These are phyloP conservation scores for Tragelaphus eurycerus DNA, from an alignment of 2,797 vertebrate genomes.

Conservation along the genomic window DNA sequence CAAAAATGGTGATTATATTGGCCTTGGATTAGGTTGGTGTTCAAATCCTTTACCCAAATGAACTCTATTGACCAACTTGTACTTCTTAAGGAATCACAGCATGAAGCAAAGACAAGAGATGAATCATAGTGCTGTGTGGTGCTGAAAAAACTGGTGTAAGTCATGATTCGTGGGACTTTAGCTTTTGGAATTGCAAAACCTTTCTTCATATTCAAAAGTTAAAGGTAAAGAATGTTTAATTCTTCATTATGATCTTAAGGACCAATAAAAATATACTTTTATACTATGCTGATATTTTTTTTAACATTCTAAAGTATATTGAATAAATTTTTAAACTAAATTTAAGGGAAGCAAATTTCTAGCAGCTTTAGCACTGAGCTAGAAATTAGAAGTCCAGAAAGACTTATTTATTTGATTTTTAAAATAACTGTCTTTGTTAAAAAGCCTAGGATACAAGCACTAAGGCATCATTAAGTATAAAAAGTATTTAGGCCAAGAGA, in stretches of 20 bases:
- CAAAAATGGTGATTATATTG: not conserved
- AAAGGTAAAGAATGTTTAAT: conserved; percentile 4
- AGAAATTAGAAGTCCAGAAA: conserved; percentile 28
- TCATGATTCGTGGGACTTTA: conserved; percentile 23
- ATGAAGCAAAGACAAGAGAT: conserved; percentile 15
- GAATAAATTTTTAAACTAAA: conserved; percentile 40
- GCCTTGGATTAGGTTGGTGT: not conserved
- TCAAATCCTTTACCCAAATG: not conserved
- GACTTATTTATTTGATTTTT: conserved; percentile 45
- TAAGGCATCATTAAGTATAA: conserved; percentile 48
- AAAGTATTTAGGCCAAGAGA: conserved; percentile 65
- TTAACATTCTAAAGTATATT: conserved; percentile 20
- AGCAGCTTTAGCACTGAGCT: not conserved
- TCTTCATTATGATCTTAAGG: not conserved
- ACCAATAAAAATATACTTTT: not conserved
- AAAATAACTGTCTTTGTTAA: conserved; percentile 52
- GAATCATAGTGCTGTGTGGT: not conserved
- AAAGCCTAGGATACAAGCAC: conserved; percentile 25
- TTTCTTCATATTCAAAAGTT: conserved; percentile 37
- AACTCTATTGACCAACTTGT: not conserved
- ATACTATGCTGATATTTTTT: not conserved
- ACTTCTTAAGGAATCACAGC: conserved; percentile 16
- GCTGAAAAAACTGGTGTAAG: not conserved
- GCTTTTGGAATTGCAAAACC: not conserved
- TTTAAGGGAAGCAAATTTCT: not conserved